Evolutionary conservation across 2,797 vertebrate genomes (phyloP).

Genomic region (Hypotaenidia philippensis): DNA sequence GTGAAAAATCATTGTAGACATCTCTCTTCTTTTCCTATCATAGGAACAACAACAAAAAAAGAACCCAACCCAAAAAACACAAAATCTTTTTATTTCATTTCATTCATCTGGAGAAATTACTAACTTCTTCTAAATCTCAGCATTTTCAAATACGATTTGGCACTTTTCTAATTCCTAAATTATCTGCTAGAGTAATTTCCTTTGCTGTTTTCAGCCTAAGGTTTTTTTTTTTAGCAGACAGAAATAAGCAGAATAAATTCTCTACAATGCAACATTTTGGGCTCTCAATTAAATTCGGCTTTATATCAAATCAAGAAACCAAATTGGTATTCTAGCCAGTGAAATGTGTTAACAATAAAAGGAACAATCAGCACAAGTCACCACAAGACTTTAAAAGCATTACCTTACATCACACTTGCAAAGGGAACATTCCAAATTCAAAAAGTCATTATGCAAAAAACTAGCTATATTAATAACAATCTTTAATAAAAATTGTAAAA

Average conservation of each 20-base stretch:
- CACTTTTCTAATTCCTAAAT: neutral
- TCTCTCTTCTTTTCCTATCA: no score
- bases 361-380: neutral
- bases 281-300: neutral
- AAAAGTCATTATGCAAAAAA: neutral
- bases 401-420: neutral
- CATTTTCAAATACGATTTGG: neutral
- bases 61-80: no score
- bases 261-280: neutral
- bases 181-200: neutral
- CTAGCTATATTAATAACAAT: neutral
- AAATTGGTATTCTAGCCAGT: neutral
- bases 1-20: neutral
- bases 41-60: neutral
- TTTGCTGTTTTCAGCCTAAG: neutral
- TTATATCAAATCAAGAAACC: neutral
- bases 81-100: neutral
- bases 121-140: neutral
- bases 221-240: neutral
- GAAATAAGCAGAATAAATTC: neutral
- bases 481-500: neutral
- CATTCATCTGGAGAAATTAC: neutral
- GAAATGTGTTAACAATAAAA: neutral
- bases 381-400: neutral
- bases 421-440: neutral